Evolutionary conservation across 2,888 invertebrate genomes (phyloP), one percentile per base, ranked within the genome.

Genomic region (Colletes collaris): DNA sequence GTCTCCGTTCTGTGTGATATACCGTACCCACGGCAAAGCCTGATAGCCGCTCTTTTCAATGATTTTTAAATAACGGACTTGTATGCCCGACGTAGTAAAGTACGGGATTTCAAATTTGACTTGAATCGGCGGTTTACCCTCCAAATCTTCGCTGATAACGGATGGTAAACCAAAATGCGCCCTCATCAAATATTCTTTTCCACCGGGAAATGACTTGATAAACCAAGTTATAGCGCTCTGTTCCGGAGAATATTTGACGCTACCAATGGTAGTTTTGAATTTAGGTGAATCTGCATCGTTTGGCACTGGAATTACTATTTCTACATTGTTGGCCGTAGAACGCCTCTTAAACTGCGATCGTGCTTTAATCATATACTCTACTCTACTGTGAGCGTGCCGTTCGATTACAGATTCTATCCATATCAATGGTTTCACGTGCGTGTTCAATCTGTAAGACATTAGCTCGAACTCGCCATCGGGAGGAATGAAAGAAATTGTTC

Each of bases 381-480:
- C 99, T 83, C 99, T 95, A 74, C 99, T 99, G 93, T 99, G 99
- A 11, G 97, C 98, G 93, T 99, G 99, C 35, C 99, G 95, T 92
- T 99, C 99, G 90, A 99, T 99, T 2, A 99, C 98, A 6, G 99
- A 99, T 93, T 99, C 99, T 79, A 99, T 99, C 99, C 99, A 99
- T 91, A 99, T 99, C 81, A 99, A 93, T 0, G 99, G 99, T 91
- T 99, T 99, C 8, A 97, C 98, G 93, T 99, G 99, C 16, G 99
- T 99, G 93, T 98, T 99, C 50, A 99, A 94, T 70, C 99, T 95
- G 93, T 99, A 99, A 0, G 99, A 99, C 99, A 99, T 99, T 76
- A 99, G 94, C 93, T 99, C 99, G 94, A 99, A 99, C 93, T 99
- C 99, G 19, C 99, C 99, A 94, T 99, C 99, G 0, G 99, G 99